Base-by-base conservation (phyloP, 1,140 invertebrate species). In the Caerostris darwini region DNA sequence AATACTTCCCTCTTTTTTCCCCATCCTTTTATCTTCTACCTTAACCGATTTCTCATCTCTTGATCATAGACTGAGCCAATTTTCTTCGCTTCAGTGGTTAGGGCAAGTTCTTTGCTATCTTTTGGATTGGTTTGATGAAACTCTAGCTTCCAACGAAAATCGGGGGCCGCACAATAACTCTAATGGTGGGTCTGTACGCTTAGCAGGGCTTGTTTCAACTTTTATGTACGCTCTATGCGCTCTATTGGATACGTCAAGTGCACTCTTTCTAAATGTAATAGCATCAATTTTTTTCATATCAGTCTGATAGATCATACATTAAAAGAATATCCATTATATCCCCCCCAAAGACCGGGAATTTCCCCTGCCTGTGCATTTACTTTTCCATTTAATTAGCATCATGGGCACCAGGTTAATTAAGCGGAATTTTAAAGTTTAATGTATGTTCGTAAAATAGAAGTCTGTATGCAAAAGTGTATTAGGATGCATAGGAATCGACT, bases 1-100 rank as follows among this genome's bases (percentile, higher is more conserved):
- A 71, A 54, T 54, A n/a, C 8, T 56, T 19, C 61, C 53, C n/a
- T 14, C 10, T 17, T 71, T 61, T 71, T 57, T 89, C n/a, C 57
- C 64, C 71, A 67, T 89, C 87, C 19, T 71, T 89, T 71, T 71
- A 56, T 89, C 87, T 61, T 89, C 64, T 57, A 58, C 64, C 64
- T 54, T 14, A 57, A 71, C 89, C 19, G 67, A 19, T 50, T 61
- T 59, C 71, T 91, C 89, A 91, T 91, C 89, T 82, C 69, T 81
- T 69, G 87, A 69, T 89, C 87, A 71, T 87, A 87, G 57, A 59
- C 34, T 61, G 50, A 91, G 71, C 89, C 89, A 91, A 91, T 91
- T 91, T 91, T 91, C 89, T 82, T n/a, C 71, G 61, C 71, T 50
- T 82, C 54, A 64, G 56, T 58, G 67, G 71, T 81, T 81, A 58